phyloP scores from a whole-genome alignment of 2,888 invertebrate genomes.

The Lapara coniferarum region DNA sequence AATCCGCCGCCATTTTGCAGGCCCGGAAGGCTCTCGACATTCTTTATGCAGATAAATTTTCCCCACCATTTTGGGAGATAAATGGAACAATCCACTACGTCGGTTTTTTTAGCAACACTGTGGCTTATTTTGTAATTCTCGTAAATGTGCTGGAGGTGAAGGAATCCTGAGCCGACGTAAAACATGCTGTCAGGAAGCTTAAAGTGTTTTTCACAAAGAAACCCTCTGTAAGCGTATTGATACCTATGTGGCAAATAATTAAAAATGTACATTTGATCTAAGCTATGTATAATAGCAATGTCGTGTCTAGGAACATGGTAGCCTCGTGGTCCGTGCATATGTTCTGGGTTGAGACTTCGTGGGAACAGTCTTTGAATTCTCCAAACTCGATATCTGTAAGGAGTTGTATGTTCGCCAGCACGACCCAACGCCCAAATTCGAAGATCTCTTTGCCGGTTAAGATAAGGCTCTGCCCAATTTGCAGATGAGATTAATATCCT shows the following conservation, averaged over 20 bases:
- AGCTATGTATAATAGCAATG: conserved; percentile 46
- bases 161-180: conserved; percentile 55
- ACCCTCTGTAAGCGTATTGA: conserved; percentile 43
- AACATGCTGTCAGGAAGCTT: conserved; percentile 26
- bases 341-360: conserved; percentile 57
- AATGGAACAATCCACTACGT: conserved; percentile 52
- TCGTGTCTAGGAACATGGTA: conserved; percentile 58
- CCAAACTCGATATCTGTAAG: conserved; percentile 59
- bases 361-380: conserved; percentile 51
- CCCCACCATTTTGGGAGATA: conserved; percentile 66
- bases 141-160: conserved; percentile 48
- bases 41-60: conserved; percentile 61
- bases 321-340: conserved; percentile 60
- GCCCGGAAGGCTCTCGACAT: conserved; percentile 42
- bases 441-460: conserved; percentile 47
- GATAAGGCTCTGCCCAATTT: conserved; percentile 52
- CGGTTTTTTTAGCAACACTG: neutral
- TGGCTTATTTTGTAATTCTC: conserved; percentile 60
- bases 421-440: conserved; percentile 61
- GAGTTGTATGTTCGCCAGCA: conserved; percentile 44
- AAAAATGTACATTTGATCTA: conserved; percentile 55
- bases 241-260: conserved; percentile 25
- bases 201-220: conserved; percentile 28
- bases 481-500: conserved; percentile 53
- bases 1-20: conserved; percentile 58